Conservation (phyloP, 2,113 vertebrate genomes). For the Varanus komodoensis region DNA sequence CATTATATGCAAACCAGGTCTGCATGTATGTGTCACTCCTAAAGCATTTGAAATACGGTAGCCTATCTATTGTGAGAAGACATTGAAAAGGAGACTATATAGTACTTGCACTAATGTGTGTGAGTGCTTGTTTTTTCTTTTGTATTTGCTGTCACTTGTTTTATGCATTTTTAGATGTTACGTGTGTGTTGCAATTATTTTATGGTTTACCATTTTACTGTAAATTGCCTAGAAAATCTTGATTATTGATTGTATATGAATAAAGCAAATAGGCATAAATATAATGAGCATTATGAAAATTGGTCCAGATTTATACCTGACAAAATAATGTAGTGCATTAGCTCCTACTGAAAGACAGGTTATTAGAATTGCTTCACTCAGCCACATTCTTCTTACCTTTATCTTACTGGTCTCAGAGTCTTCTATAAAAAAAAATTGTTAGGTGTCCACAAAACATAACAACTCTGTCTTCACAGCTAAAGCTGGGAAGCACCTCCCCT, state of each 20-base stretch:
- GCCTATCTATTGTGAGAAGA: not conserved
- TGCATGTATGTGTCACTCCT: not conserved
- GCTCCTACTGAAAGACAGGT: not conserved
- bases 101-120: not conserved
- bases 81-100: not conserved
- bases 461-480: not conserved
- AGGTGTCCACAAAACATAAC: slow-evolving; percentile 19
- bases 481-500: not conserved
- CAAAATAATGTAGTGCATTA: not conserved
- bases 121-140: not conserved
- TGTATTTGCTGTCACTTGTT: not conserved
- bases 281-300: not conserved
- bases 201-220: too few relatives aligned
- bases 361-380: not conserved
- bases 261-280: not conserved
- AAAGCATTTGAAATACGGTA: not conserved
- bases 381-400: not conserved
- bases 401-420: not conserved
- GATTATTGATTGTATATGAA: not conserved
- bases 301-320: not conserved
- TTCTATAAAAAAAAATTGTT: not conserved
- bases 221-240: not conserved
- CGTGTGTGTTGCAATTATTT: not conserved
- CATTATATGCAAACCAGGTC: too few relatives aligned
- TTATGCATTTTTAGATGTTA: not conserved